Conservation (phyloP, 2,888 invertebrate species). For the Emmelina monodactyla region DNA sequence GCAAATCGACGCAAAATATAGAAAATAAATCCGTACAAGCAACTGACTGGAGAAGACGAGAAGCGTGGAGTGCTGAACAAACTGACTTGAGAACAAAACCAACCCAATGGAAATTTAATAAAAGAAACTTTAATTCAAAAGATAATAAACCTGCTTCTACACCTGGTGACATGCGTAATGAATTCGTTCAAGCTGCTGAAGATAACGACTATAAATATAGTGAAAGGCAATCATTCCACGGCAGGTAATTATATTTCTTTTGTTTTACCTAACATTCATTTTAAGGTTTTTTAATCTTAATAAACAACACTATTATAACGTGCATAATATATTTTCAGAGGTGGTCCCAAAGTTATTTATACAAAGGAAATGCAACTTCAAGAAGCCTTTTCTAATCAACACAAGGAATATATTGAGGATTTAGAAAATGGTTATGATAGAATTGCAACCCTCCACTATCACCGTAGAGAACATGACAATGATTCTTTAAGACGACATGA, state of each 20-base stretch:
- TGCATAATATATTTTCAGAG: constrained; percentile 28
- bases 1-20: constrained; percentile 77
- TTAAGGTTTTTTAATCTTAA: not conserved
- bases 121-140: constrained; percentile 64
- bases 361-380: constrained; percentile 64
- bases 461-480: constrained; percentile 66
- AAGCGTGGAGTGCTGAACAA: constrained; percentile 88
- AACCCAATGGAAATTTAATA: constrained; percentile 78
- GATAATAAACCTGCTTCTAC: constrained; percentile 59
- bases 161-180: constrained; percentile 52
- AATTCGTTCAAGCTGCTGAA: constrained; percentile 52
- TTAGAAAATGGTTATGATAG: constrained; percentile 65
- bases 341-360: constrained; percentile 63
- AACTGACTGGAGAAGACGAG: constrained; percentile 79
- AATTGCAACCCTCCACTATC: constrained; percentile 55
- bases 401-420: constrained; percentile 67
- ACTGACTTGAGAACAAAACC: constrained; percentile 72
- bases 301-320: not conserved
- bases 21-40: constrained; percentile 80
- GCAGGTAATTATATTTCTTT: constrained; percentile 30
- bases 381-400: constrained; percentile 53
- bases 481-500: constrained; percentile 81
- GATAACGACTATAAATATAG: constrained; percentile 54
- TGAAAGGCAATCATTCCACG: constrained; percentile 44
- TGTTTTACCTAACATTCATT: not conserved